Percentiles rank a stretch among this genome's conserved stretches.
phyloP scores from a whole-genome alignment of 2,113 vertebrate species.

The Percina caprodes region DNA sequence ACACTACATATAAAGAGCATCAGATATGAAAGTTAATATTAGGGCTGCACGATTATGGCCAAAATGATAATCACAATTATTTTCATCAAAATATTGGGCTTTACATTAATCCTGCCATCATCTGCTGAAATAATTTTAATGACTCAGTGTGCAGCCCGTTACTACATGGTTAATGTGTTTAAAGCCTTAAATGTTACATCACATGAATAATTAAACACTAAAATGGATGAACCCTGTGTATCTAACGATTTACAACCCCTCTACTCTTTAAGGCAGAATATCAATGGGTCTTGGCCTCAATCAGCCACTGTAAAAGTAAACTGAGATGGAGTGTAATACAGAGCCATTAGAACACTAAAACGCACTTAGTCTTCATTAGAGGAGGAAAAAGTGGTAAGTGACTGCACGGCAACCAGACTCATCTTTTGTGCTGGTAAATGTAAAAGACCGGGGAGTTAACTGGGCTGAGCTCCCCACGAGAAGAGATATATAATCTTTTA shows the following conservation, averaged over 20 bases:
- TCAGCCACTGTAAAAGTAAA: conserved; percentile 58
- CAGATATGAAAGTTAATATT: not conserved
- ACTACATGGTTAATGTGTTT: conserved; percentile 30
- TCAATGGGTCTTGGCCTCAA: conserved; percentile 54
- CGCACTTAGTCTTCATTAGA: conserved; percentile 71
- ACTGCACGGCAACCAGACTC: conserved; percentile 31
- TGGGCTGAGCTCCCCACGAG: conserved; percentile 25
- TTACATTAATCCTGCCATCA: too few relatives aligned
- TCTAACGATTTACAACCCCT: conserved; percentile 20
- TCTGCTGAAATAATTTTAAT: conserved; percentile 4
- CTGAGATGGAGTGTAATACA: conserved; percentile 48
- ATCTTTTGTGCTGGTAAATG: conserved; percentile 56
- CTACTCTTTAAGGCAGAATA: conserved; percentile 42
- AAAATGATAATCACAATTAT: too few relatives aligned
- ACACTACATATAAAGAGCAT: not conserved
- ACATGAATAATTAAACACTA: conserved; percentile 66
- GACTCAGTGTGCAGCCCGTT: conserved; percentile 4
- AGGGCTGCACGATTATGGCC: too few relatives aligned
- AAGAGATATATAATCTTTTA: conserved; percentile 62
- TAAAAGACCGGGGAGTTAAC: conserved; percentile 54
- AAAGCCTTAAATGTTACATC: conserved; percentile 49
- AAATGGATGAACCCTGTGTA: conserved; percentile 42
- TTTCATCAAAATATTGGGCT: too few relatives aligned
- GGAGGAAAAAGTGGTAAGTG: conserved; percentile 44
- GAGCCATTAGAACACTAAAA: conserved; percentile 71